A percentile compares a stretch with the other conserved stretches of the same genome.
Evolutionary conservation across 2,888 invertebrate genomes (phyloP).

Genomic region (Bombylius major): DNA sequence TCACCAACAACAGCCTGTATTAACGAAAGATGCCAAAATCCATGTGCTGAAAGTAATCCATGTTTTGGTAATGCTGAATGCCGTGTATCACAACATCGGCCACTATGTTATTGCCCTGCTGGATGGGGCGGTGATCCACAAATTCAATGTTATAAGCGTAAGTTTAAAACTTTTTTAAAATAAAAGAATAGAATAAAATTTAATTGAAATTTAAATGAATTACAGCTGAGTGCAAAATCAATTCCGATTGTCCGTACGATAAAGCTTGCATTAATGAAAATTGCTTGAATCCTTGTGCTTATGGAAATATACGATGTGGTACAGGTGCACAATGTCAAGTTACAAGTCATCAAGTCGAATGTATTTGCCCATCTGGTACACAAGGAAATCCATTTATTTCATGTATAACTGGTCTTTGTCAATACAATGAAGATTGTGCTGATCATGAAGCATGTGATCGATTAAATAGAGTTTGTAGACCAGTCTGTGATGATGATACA

Average conservation of each 20-base stretch:
- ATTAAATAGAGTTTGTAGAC: constrained; percentile 67
- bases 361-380: constrained; percentile 71
- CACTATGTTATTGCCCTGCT: constrained; percentile 70
- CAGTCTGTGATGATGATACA: constrained; percentile 68
- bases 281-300: constrained; percentile 65
- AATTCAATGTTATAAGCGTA: constrained; percentile 73
- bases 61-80: constrained; percentile 76
- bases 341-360: constrained; percentile 64
- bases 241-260: constrained; percentile 73
- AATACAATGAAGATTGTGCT: constrained; percentile 80
- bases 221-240: constrained; percentile 66
- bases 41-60: constrained; percentile 61
- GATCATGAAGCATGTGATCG: constrained; percentile 74
- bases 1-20: constrained; percentile 66
- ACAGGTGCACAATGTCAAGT: constrained; percentile 65
- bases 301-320: constrained; percentile 56
- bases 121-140: constrained; percentile 84
- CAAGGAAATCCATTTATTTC: constrained; percentile 72
- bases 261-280: constrained; percentile 66
- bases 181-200: neutral
- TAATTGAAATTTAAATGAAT: neutral
- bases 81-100: constrained; percentile 60
- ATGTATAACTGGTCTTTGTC: constrained; percentile 72
- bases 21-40: constrained; percentile 65
- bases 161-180: constrained; percentile 30